Evolutionary conservation across 2,113 vertebrate species (phyloP).

Genomic region (Pongo pygmaeus): DNA sequence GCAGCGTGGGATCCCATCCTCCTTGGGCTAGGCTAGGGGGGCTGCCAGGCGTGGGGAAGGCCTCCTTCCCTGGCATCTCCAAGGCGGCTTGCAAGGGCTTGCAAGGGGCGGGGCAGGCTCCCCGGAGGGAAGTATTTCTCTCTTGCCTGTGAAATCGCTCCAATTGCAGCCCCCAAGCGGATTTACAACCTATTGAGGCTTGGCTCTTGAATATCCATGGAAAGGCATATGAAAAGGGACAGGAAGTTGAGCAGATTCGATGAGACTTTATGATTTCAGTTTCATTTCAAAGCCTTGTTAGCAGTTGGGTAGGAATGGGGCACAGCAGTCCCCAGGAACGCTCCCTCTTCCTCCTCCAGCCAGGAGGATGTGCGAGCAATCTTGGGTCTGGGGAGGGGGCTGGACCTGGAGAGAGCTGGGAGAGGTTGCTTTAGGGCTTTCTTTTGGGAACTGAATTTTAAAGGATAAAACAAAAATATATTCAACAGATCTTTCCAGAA

Average conservation of each 20-base stretch:
- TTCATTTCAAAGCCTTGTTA: constrained; percentile 53
- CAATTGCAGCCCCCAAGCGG: not conserved
- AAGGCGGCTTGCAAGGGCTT: not conserved
- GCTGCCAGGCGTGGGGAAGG: not conserved
- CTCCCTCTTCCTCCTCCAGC: accelerated
- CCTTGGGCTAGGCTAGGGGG: not conserved
- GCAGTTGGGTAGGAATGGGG: not conserved
- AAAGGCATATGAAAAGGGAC: constrained; percentile 28
- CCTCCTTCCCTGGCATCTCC: not conserved
- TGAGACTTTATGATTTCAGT: constrained; percentile 56
- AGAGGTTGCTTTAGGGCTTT: not conserved
- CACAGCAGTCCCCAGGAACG: not conserved
- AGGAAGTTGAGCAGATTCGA: not conserved
- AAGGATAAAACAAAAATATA: not conserved
- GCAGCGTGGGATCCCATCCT: not conserved
- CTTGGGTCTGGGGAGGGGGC: not conserved
- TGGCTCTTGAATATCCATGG: constrained; percentile 10
- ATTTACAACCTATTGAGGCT: not conserved
- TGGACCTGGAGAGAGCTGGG: not conserved
- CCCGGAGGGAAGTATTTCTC: not conserved
- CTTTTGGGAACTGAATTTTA: not conserved
- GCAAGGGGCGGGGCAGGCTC: no score
- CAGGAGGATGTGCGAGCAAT: not conserved
- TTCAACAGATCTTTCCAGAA: not conserved
- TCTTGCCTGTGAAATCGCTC: constrained; percentile 29